phyloP scores from a whole-genome alignment of 2,113 vertebrate genomes.

The Epinephelus cyanopodus region DNA sequence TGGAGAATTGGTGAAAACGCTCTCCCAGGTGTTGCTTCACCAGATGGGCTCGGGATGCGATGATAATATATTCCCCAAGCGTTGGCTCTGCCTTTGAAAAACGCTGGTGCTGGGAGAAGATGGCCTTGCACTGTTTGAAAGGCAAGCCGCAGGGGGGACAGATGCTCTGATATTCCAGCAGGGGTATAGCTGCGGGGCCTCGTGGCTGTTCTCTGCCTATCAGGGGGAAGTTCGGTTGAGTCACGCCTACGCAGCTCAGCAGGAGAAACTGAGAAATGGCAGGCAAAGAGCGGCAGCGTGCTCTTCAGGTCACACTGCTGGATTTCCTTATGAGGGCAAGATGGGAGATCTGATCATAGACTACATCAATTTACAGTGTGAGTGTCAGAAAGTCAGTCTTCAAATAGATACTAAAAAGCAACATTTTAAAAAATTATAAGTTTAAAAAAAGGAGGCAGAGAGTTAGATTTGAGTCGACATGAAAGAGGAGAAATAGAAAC shows the following conservation, averaged over 20 bases:
- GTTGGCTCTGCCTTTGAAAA: slow-evolving; percentile 72
- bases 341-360: slow-evolving; percentile 49
- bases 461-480: slow-evolving; percentile 7
- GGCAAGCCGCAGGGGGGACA: slow-evolving; percentile 65
- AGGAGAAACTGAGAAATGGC: slow-evolving; percentile 47
- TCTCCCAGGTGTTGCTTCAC: slow-evolving; percentile 72
- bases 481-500: background rate
- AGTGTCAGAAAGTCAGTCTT: slow-evolving; percentile 1
- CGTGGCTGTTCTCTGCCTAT: slow-evolving; percentile 56
- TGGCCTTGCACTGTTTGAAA: slow-evolving; percentile 71
- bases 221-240: slow-evolving; percentile 59
- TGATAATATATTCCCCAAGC: slow-evolving; percentile 73
- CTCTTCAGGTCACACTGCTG: slow-evolving; percentile 47
- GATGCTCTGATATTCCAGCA: slow-evolving; percentile 76
- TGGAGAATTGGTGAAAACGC: slow-evolving; percentile 34
- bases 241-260: slow-evolving; percentile 65
- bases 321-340: slow-evolving; percentile 31
- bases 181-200: slow-evolving; percentile 66
- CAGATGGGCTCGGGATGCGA: slow-evolving; percentile 65
- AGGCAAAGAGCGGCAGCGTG: slow-evolving; percentile 36
- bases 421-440: slow-evolving; percentile 4
- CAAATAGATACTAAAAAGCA: slow-evolving; percentile 3
- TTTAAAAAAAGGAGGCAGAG: background rate
- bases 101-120: slow-evolving; percentile 64
- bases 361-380: slow-evolving; percentile 21